Evolutionary conservation across 2,113 vertebrate species (phyloP), one percentile per base, ranked within the genome.

Genomic region (Solea senegalensis): DNA sequence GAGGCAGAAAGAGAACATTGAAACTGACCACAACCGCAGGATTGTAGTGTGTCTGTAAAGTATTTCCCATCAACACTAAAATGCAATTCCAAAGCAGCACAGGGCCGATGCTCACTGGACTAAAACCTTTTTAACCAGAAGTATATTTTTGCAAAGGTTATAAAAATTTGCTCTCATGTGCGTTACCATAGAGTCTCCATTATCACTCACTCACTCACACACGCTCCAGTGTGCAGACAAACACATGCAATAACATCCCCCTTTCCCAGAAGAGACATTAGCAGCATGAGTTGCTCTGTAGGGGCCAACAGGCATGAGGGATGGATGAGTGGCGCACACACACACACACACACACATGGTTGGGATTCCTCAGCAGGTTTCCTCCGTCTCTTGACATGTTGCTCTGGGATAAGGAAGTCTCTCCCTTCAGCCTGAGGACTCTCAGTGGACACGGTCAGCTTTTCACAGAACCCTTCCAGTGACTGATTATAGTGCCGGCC

Each of bases 1-100:
- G 70, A 74, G 60, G 57, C 72, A 58, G 67, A 76, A 52, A 72
- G 78, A 80, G 76, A 80, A 74, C 68, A 69, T 12, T 62, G 69
- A 70, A 72, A 54, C 60, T 73, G 65, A 77, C 79, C 77, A 72
- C 84, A 85, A 81, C 88, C 88, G 74, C 88, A 88, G 80, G 84
- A 88, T 84, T 72, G 66, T 41, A 69, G 26, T 65, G 72, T 8
- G 74, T 80, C 74, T 75, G 69, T 71, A 44, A 67, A 83, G 70
- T 48, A 53, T 26, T 58, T 77, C 75, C 78, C 72, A 79, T 85
- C 66, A 81, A 78, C 83, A 83, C 65, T 74, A 12, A 81, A 86
- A 65, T 7, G 43, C 49, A 71, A 78, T 81, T 86, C 72, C 69
- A 70, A 62, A 78, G 68, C 44, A 74, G 69, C 63, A 46, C 56